phyloP scores from a whole-genome alignment of 2,797 vertebrate species.

The Cynodonichthys magdalenae region DNA sequence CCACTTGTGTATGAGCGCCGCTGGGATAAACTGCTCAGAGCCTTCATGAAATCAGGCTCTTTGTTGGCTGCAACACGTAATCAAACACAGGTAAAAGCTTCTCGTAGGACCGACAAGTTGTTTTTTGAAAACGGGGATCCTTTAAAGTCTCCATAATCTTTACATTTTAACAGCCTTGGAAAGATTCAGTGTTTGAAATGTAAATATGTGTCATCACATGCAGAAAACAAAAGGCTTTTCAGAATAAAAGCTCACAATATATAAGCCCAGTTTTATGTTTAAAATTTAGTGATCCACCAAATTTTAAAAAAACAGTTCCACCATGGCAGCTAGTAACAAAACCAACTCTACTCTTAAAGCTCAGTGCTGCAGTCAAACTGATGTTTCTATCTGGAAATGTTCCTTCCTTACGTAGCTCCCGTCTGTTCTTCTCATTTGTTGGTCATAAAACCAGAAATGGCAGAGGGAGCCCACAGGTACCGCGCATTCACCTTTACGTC shows the following conservation, averaged over 20 bases:
- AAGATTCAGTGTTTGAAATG: too few relatives aligned
- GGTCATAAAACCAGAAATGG: conserved; percentile 53
- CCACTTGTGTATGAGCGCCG: neutral
- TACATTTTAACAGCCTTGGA: too few relatives aligned
- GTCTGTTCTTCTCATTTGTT: conserved; percentile 25
- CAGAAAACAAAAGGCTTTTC: neutral
- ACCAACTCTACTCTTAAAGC: too few relatives aligned
- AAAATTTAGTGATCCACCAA: too few relatives aligned
- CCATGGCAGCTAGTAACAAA: too few relatives aligned
- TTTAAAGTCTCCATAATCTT: neutral
- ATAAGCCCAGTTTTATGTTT: too few relatives aligned
- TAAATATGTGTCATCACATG: too few relatives aligned
- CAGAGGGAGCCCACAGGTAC: conserved; percentile 59
- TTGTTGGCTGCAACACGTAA: neutral
- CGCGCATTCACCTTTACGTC: conserved; percentile 66
- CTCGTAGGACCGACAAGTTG: neutral
- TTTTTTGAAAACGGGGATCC: neutral
- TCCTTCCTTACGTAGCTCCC: conserved; percentile 15
- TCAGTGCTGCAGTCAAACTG: neutral
- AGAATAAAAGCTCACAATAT: too few relatives aligned
- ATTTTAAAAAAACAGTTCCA: too few relatives aligned
- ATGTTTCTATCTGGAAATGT: conserved; percentile 10
- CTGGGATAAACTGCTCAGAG: conserved; percentile 1
- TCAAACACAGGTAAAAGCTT: neutral
- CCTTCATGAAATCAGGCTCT: neutral